A percentile compares a stretch with the other conserved stretches of the same genome.
Evolutionary conservation across 2,888 invertebrate genomes (phyloP).

Genomic region (Agrotis ipsilon): DNA sequence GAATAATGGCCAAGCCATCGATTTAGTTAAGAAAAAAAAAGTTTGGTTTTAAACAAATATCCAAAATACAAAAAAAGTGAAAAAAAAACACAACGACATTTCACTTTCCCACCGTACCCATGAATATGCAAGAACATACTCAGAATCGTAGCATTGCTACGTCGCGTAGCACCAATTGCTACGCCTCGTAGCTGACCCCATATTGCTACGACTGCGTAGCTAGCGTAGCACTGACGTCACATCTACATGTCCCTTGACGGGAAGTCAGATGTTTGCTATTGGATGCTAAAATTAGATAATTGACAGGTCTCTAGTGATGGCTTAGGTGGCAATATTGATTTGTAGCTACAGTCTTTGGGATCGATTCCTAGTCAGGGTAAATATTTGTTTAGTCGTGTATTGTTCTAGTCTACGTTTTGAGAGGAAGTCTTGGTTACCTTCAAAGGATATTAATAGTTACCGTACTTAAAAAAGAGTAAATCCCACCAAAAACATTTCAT

Average conservation of each 20-base stretch:
- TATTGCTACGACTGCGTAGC: conserved; percentile 39
- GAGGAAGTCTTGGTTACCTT: no score
- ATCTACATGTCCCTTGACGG: conserved; percentile 19
- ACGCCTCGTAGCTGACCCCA: conserved; percentile 32
- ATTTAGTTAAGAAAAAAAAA: no score
- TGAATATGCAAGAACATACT: conserved; percentile 6
- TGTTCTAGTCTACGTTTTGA: no score
- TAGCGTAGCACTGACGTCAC: conserved; percentile 46
- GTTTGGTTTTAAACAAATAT: no score
- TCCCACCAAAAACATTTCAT: no score
- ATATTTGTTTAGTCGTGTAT: conserved; percentile 1
- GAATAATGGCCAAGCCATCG: no score
- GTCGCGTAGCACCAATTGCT: conserved; percentile 29
- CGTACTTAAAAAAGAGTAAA: no score
- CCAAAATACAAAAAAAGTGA: no score
- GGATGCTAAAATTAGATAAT: conserved; percentile 31
- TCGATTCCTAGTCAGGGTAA: neutral
- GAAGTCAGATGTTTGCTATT: conserved; percentile 26
- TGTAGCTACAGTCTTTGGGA: neutral
- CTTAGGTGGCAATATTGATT: neutral
- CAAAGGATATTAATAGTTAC: no score
- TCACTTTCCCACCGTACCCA: neutral
- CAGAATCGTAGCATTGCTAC: conserved; percentile 7
- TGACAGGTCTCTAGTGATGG: conserved; percentile 17
- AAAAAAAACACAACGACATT: no score